These are phyloP conservation scores for Actinia tenebrosa DNA, from an alignment of 64 coral and sea anemone species.

Conservation along the genomic window DNA sequence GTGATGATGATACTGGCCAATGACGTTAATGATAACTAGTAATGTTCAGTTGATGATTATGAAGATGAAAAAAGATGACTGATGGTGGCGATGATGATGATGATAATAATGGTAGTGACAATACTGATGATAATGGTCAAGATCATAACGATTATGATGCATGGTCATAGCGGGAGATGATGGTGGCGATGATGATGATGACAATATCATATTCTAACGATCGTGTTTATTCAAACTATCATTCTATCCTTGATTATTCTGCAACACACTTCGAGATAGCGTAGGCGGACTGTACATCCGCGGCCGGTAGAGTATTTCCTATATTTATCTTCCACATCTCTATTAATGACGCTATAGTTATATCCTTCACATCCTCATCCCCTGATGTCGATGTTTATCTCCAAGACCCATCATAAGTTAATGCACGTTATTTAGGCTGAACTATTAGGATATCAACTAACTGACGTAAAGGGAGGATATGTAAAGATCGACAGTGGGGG, in stretches of 20 bases:
- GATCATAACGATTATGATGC: background rate
- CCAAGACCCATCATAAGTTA: background rate
- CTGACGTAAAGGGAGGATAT: too few relatives aligned
- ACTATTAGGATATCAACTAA: background rate
- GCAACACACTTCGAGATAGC: too few relatives aligned
- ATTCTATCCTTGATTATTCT: too few relatives aligned
- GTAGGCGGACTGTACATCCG: too few relatives aligned
- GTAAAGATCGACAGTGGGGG: too few relatives aligned
- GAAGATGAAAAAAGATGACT: background rate
- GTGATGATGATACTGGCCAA: background rate
- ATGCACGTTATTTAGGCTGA: background rate
- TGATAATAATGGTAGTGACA: too few relatives aligned
- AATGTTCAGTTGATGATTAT: background rate
- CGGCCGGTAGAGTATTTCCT: background rate
- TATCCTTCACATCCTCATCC: background rate
- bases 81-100: too few relatives aligned
- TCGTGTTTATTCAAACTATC: background rate
- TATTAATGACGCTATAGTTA: background rate
- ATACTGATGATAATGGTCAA: background rate
- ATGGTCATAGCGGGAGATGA: background rate
- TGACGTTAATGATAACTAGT: background rate
- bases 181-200: background rate
- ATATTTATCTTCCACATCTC: too few relatives aligned
- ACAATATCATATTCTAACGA: background rate
- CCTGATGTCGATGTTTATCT: background rate